Conservation (phyloP, 2,888 invertebrate species). For the Odontocerum albicorne region DNA sequence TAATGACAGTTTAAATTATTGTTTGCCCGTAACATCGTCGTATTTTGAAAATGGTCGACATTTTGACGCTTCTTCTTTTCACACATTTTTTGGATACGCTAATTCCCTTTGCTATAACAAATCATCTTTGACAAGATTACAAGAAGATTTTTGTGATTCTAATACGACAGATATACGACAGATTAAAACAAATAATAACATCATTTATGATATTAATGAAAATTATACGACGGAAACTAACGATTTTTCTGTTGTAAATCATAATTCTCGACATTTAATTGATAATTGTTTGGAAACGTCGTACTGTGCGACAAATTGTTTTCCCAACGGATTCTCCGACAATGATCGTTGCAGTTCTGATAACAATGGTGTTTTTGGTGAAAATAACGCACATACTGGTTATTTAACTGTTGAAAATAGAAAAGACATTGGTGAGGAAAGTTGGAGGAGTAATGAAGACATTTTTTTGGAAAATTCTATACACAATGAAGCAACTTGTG, state of each 20-base stretch:
- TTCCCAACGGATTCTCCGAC: slow-evolving; percentile 16
- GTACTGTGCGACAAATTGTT: slow-evolving; percentile 30
- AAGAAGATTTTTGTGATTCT: too few species aligned
- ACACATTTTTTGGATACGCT: slow-evolving; percentile 27
- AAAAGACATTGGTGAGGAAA: background rate
- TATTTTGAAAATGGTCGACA: slow-evolving; percentile 17
- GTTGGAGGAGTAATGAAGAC: slow-evolving; percentile 9
- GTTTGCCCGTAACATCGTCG: background rate
- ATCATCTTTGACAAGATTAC: slow-evolving; percentile 15
- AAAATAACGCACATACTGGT: background rate
- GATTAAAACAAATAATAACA: too few species aligned
- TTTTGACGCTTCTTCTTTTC: slow-evolving; percentile 20
- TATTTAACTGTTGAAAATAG: background rate
- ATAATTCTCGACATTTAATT: slow-evolving; percentile 47
- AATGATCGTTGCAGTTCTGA: slow-evolving; percentile 20
- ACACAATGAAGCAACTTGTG: background rate
- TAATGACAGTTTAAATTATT: slow-evolving; percentile 10
- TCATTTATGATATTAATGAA: too few species aligned
- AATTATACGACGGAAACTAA: too few species aligned
- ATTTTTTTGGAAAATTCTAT: background rate
- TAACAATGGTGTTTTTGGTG: slow-evolving; percentile 4
- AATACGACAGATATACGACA: too few species aligned
- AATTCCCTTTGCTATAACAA: slow-evolving; percentile 28
- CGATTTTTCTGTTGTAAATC: slow-evolving; percentile 40
- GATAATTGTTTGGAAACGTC: slow-evolving; percentile 45